These are phyloP conservation scores for Holothuria scabra DNA, from an alignment of 53 echinoderm and acorn worm species.

Conservation along the genomic window DNA sequence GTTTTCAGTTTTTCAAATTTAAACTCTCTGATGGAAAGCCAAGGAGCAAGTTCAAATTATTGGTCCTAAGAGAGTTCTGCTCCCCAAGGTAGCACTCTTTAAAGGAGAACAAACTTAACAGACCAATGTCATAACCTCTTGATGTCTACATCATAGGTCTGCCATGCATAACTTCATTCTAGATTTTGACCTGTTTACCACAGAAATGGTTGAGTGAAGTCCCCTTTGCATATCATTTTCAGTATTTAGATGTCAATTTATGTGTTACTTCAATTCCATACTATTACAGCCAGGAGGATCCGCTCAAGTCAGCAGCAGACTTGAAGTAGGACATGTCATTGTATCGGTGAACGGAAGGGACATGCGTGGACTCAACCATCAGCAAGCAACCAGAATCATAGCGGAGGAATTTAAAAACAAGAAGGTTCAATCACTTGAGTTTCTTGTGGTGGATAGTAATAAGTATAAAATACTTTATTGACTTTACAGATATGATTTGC, in stretches of 20 bases:
- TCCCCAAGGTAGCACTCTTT: too few relatives aligned
- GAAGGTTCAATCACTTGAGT: constrained; percentile 65
- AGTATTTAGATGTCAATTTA: background rate
- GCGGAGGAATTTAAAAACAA: constrained; percentile 88
- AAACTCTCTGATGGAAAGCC: too few relatives aligned
- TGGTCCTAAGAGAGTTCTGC: too few relatives aligned
- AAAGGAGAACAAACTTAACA: too few relatives aligned
- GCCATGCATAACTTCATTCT: too few relatives aligned
- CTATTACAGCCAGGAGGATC: constrained; percentile 75
- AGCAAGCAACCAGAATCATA: constrained; percentile 76
- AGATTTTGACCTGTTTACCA: too few relatives aligned
- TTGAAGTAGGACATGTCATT: constrained; percentile 85
- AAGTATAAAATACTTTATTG: constrained; percentile 75
- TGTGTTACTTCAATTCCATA: constrained; percentile 6
- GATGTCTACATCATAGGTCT: too few relatives aligned
- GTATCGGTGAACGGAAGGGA: constrained; percentile 77
- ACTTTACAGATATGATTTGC: background rate
- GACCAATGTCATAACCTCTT: too few relatives aligned
- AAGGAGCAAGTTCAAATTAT: too few relatives aligned
- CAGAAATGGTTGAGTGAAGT: too few relatives aligned
- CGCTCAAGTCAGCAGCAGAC: constrained; percentile 83
- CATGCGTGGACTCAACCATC: constrained; percentile 70
- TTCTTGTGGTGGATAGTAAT: constrained; percentile 84
- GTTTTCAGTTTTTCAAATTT: too few relatives aligned
- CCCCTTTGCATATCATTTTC: too few relatives aligned